Base-by-base conservation (phyloP, 92 coral and sea anemone genomes). In the Hydrozoanthus gracilis region DNA sequence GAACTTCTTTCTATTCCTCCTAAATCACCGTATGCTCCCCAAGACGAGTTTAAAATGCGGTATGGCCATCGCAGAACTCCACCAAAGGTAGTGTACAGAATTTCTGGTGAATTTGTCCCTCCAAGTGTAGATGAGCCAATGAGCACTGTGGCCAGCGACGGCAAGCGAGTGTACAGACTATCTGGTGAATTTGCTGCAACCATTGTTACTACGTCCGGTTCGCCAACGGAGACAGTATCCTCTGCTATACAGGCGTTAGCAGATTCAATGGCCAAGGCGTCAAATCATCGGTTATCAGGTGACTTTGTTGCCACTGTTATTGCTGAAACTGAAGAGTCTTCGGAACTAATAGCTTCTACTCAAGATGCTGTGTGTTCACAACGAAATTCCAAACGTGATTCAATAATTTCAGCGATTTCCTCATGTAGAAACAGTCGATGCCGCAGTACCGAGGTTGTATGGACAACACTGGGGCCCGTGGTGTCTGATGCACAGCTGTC, bases 21-120 rank as follows among this genome's bases (percentile, higher is more conserved):
- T 3, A 90, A 86, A 60, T 91, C 98, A 12, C 99, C 99, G 5
- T 97, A 97, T 74, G 95, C 98, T 6, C 98, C 98, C 8, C 99
- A 97, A 67, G 90, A 89, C 5, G 94, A 95, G 45, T 95, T 90
- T 77, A 92, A 88, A 56, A 51, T 86, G 15, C 98, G 98, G 13
- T 90, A 92, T 51, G 82, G 92, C 68, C 90, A 93, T 51, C 95
- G 92, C 5, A 71, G 91, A 44, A 67, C 91, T 7, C 90, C 91
- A 20, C 94, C 95, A 48, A 92, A 93, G 61, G 61, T 95, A 3
- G 84, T 95, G 60, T 95, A 95, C 91, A 84, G 98, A 73, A 52
- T 95, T 78, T 95, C 98, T 3, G 95, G 95, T 44, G 95, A 92
- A 71, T 92, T 92, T 73, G 88, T 90, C 20, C 51, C 73, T 3